Conservation (phyloP, 2,113 vertebrate genomes). For the Sinocyclocheilus maitianheensis region DNA sequence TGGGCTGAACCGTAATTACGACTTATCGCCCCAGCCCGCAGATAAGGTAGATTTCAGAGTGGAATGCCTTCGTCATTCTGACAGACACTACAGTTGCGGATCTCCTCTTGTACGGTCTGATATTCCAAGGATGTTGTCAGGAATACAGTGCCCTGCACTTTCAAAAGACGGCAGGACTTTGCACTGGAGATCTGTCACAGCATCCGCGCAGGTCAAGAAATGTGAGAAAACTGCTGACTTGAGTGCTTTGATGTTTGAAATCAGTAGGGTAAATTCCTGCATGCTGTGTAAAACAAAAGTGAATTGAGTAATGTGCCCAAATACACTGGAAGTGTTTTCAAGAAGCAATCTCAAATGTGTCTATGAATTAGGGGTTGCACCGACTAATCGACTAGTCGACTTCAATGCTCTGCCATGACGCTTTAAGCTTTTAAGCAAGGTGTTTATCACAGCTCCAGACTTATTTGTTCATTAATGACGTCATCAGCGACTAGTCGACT, state of each 20-base stretch:
- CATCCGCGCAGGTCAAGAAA: background rate
- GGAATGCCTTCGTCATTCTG: constrained; percentile 69
- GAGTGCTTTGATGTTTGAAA: background rate
- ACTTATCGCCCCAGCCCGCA: constrained; percentile 65
- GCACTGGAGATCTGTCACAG: background rate
- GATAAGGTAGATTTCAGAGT: constrained; percentile 72
- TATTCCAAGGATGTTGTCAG: constrained; percentile 44
- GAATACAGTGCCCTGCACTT: constrained; percentile 47
- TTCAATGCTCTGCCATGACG: too few relatives aligned
- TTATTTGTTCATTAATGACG: too few relatives aligned
- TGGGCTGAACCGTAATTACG: constrained; percentile 69
- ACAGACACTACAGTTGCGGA: constrained; percentile 30
- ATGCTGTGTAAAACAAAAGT: background rate
- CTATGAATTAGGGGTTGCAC: background rate
- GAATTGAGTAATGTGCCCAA: background rate
- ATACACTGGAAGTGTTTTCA: background rate
- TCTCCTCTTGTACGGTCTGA: background rate
- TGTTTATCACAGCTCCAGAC: too few relatives aligned
- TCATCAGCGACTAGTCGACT: too few relatives aligned
- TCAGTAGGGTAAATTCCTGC: background rate
- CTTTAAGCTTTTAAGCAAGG: too few relatives aligned
- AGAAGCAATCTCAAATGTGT: background rate
- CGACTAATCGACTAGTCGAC: too few relatives aligned
- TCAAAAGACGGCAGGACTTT: constrained; percentile 65
- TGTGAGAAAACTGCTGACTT: background rate